Evolutionary conservation across 2,113 vertebrate genomes (phyloP).

Genomic region (Climacteris rufus): DNA sequence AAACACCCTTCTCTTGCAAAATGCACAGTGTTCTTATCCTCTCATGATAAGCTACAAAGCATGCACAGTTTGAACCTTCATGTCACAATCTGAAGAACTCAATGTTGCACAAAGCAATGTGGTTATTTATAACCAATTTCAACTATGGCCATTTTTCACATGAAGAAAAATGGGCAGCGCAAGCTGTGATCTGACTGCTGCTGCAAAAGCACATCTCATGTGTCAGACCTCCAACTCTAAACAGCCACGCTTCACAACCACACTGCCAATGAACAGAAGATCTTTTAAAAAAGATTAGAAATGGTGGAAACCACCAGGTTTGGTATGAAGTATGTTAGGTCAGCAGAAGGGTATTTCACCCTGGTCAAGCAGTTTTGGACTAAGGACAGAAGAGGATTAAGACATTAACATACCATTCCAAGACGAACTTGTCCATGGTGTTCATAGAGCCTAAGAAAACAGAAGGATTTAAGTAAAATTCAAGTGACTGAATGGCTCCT

Average conservation of each 20-base stretch:
- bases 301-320: neutral
- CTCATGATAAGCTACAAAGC: neutral
- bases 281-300: neutral
- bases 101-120: fast-evolving
- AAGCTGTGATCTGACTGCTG: neutral
- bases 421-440: constrained; percentile 92
- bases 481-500: neutral
- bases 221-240: neutral
- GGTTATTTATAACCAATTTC: neutral
- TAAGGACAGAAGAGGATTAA: neutral
- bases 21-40: neutral
- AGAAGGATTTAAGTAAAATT: constrained; percentile 18
- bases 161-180: fast-evolving
- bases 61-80: neutral
- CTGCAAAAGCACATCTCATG: neutral
- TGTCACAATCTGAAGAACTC: neutral
- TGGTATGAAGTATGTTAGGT: neutral
- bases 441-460: constrained; percentile 78
- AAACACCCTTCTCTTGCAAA: neutral
- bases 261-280: neutral
- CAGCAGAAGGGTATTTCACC: neutral
- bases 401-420: constrained; percentile 85
- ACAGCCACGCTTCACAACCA: neutral
- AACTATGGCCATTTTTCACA: neutral
- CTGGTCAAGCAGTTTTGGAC: neutral